Evolutionary conservation across 53 echinoderm and acorn worm species (phyloP).

Genomic region (Zoroaster sp.): DNA sequence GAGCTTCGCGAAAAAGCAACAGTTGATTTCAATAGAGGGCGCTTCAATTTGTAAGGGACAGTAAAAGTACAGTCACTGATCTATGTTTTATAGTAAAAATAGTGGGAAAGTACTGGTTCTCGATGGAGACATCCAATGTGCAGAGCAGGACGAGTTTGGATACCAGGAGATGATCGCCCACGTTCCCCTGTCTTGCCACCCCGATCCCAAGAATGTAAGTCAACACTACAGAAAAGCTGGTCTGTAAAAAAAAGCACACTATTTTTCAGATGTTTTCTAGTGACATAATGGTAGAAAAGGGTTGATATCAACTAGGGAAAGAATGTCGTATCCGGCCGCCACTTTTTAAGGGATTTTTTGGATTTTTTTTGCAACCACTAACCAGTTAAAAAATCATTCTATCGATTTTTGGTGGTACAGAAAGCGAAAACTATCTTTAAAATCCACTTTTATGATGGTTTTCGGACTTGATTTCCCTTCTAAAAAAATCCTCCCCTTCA

Average conservation of each 20-base stretch:
- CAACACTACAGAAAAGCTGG: no score
- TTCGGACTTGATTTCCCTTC: no score
- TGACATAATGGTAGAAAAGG: neutral
- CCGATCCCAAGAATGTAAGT: slow-evolving; percentile 82
- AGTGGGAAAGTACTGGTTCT: slow-evolving; percentile 85
- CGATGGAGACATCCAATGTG: slow-evolving; percentile 80
- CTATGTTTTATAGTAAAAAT: slow-evolving; percentile 64
- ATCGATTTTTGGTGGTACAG: no score
- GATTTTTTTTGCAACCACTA: no score
- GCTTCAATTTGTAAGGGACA: neutral
- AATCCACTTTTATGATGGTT: no score
- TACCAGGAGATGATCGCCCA: slow-evolving; percentile 93
- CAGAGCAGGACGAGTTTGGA: slow-evolving; percentile 87
- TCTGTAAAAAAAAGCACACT: neutral
- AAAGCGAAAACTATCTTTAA: no score
- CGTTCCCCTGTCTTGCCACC: slow-evolving; percentile 80
- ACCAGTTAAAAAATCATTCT: no score
- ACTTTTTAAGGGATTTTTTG: no score
- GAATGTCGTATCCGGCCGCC: no score
- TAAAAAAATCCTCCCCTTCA: no score
- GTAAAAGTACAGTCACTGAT: neutral
- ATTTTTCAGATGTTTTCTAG: neutral
- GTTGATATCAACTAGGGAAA: no score
- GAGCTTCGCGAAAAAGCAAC: neutral
- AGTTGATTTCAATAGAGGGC: no score